Conservation (phyloP, 2,113 vertebrate genomes). For the Planiliza haematocheilus region DNA sequence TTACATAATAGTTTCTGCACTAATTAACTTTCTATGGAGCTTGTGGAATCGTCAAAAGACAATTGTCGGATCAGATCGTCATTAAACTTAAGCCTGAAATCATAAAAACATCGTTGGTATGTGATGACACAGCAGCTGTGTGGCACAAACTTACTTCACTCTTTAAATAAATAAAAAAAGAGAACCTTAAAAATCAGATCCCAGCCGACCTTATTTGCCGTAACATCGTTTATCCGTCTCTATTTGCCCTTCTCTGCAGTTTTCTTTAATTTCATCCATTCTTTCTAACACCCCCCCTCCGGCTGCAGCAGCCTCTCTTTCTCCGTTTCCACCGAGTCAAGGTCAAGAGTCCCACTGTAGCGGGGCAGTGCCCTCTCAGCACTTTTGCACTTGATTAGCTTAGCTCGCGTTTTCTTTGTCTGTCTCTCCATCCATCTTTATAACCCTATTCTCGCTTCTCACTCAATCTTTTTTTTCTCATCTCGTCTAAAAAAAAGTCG, state of each 20-base stretch:
- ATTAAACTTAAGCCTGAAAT: constrained; percentile 25
- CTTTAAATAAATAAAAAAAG: constrained; percentile 28
- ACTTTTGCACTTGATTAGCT: constrained; percentile 61
- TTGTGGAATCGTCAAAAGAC: constrained; percentile 25
- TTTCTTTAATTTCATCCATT: constrained; percentile 54
- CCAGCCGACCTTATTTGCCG: constrained; percentile 8
- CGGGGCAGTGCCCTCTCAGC: constrained; percentile 66
- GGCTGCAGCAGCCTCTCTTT: constrained; percentile 30
- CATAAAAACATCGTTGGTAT: constrained; percentile 3
- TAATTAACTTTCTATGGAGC: neutral
- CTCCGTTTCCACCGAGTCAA: constrained; percentile 50
- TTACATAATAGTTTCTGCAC: no score
- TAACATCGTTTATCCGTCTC: constrained; percentile 33
- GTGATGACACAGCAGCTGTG: constrained; percentile 46
- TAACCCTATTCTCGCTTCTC: constrained; percentile 28
- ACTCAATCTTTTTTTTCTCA: constrained; percentile 41
- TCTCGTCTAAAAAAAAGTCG: constrained; percentile 43
- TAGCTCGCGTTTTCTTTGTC: constrained; percentile 66
- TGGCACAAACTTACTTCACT: neutral
- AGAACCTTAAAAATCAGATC: constrained; percentile 30
- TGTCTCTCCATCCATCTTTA: constrained; percentile 48
- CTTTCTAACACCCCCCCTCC: constrained; percentile 32
- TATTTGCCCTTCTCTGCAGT: constrained; percentile 38
- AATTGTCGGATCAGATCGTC: constrained; percentile 17
- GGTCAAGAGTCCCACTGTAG: constrained; percentile 64